Percentiles rank a stretch among this genome's conserved stretches.
phyloP scores from a whole-genome alignment of 2,888 invertebrate genomes.

The Orthosia gothica region DNA sequence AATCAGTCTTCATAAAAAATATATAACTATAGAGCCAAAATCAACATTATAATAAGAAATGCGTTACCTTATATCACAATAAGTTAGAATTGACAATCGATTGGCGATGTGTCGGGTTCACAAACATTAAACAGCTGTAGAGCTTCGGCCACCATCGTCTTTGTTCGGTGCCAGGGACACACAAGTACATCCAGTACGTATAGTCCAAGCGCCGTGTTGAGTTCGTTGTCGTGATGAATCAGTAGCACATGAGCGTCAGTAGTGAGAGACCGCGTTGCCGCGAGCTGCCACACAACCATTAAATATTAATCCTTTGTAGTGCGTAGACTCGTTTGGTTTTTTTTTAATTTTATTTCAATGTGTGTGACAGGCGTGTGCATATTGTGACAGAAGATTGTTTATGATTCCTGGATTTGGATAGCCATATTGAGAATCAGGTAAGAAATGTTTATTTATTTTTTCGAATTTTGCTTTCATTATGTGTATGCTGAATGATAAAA shows the following conservation, averaged over 20 bases:
- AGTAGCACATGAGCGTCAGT: constrained; percentile 73
- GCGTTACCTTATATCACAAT: constrained; percentile 75
- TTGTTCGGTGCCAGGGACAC: constrained; percentile 79
- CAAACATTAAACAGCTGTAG: constrained; percentile 90
- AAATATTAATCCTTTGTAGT: constrained; percentile 75
- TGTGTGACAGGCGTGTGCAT: constrained; percentile 73
- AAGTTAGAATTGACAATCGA: constrained; percentile 80
- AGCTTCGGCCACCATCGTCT: constrained; percentile 80
- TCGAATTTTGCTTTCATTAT: constrained; percentile 31
- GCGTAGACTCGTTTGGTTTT: constrained; percentile 66
- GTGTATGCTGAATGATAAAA: constrained; percentile 34
- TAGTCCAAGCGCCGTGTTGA: constrained; percentile 69
- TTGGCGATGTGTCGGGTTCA: constrained; percentile 82
- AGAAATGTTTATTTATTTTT: constrained; percentile 62
- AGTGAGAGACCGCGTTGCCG: constrained; percentile 60
- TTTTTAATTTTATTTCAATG: constrained; percentile 63
- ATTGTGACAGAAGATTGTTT: constrained; percentile 70
- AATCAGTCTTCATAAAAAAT: background rate
- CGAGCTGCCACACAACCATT: constrained; percentile 68
- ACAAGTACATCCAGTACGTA: constrained; percentile 71
- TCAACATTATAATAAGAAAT: background rate
- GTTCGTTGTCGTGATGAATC: constrained; percentile 84
- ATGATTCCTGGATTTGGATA: constrained; percentile 72
- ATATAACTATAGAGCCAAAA: background rate
- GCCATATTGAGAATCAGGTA: constrained; percentile 70